Conservation (phyloP, 2,113 vertebrate species). For the Alligator mississippiensis region DNA sequence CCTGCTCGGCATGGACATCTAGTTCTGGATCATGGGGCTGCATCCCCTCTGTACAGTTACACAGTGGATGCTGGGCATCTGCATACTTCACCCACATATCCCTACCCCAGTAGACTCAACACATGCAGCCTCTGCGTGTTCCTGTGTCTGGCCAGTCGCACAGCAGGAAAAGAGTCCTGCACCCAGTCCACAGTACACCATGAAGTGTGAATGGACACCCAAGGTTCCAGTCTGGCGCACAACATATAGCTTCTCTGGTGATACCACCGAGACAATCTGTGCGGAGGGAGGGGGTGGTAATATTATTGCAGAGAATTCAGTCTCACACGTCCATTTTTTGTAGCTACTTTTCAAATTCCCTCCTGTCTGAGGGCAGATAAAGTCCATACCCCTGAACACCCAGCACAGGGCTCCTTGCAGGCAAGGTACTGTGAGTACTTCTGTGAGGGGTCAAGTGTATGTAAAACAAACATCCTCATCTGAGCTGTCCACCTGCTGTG, state of each 20-base stretch:
- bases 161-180: background rate
- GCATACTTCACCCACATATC: background rate
- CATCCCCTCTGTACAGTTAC: background rate
- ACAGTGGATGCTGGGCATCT: background rate
- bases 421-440: too few species aligned
- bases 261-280: background rate
- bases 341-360: background rate
- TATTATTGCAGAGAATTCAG: background rate
- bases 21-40: background rate
- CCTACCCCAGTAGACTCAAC: rapidly evolving
- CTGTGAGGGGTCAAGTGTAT: too few species aligned
- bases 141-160: background rate
- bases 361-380: background rate
- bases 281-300: background rate
- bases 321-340: rapidly evolving
- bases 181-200: background rate
- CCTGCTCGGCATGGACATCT: background rate
- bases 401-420: too few species aligned
- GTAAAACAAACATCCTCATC: too few species aligned
- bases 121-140: rapidly evolving
- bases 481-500: background rate
- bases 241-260: background rate
- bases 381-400: background rate
- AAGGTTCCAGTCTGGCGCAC: background rate
- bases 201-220: rapidly evolving